These are phyloP conservation scores for Tenualosa thibaudeaui DNA, from an alignment of 2,797 vertebrate genomes.

Conservation along the genomic window DNA sequence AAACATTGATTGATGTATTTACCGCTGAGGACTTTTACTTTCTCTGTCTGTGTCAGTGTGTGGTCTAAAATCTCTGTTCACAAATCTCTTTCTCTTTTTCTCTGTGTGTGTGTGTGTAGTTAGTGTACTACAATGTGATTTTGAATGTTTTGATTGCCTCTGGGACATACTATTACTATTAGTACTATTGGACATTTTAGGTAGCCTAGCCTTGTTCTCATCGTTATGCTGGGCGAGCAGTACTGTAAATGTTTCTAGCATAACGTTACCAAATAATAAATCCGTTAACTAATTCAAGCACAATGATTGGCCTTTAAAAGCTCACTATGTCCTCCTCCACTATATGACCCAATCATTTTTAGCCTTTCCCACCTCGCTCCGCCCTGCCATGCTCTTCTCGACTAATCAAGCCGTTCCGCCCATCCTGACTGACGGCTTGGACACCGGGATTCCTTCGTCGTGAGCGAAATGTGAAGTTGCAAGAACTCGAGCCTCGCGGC, in stretches of 20 bases:
- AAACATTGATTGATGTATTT: constrained; percentile 82
- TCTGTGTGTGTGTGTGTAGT: neutral
- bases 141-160: too few relatives aligned
- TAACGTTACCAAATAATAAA: neutral
- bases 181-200: too few relatives aligned
- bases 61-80: neutral
- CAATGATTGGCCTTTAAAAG: neutral
- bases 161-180: too few relatives aligned
- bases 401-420: constrained; percentile 29
- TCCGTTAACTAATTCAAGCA: neutral
- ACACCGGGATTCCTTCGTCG: neutral
- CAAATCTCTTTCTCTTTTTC: neutral
- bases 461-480: neutral
- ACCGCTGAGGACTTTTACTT: constrained; percentile 46
- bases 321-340: constrained; percentile 27
- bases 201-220: too few relatives aligned
- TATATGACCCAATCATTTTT: constrained; percentile 32
- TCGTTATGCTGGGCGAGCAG: neutral
- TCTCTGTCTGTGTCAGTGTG: constrained; percentile 36
- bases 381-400: neutral
- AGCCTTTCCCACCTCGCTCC: neutral
- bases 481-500: neutral
- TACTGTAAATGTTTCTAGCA: neutral
- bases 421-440: neutral
- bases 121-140: too few relatives aligned